phyloP scores from a whole-genome alignment of 2,113 vertebrate genomes.

The Malurus alboscapulatus region DNA sequence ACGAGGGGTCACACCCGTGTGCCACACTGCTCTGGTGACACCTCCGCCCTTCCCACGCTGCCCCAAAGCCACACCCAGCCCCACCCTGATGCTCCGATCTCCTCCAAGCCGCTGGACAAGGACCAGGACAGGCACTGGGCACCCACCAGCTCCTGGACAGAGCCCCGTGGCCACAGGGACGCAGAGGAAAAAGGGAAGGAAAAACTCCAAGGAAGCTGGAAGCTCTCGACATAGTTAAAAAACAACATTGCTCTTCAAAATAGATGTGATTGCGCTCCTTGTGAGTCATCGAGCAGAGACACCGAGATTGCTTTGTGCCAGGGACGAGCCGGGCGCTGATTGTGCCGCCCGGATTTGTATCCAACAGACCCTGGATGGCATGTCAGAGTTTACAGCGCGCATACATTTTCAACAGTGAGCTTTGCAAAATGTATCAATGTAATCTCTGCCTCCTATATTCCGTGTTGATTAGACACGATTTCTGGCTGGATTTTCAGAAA shows the following conservation, averaged over 20 bases:
- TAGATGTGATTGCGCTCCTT: conserved; percentile 75
- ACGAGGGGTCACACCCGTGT: accelerated
- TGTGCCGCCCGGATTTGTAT: conserved; percentile 70
- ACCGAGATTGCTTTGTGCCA: conserved; percentile 71
- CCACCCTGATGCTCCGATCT: accelerated
- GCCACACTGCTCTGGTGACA: neutral
- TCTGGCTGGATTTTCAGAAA: conserved; percentile 84
- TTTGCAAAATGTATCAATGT: conserved; percentile 77
- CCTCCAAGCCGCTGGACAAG: neutral
- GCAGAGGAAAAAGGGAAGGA: neutral
- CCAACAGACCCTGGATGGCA: conserved; percentile 64
- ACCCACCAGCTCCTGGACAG: neutral
- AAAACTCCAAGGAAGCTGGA: conserved; percentile 34
- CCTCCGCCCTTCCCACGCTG: accelerated
- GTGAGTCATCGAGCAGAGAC: conserved; percentile 58
- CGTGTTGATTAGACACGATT: conserved; percentile 88
- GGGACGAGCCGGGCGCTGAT: conserved; percentile 68
- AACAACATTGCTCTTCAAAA: conserved; percentile 61
- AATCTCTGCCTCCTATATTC: conserved; percentile 85
- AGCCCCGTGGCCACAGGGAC: neutral
- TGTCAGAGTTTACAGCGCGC: conserved; percentile 76
- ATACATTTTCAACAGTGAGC: conserved; percentile 78
- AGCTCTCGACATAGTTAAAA: conserved; percentile 54
- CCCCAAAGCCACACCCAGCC: accelerated
- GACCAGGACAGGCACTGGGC: accelerated